These are phyloP conservation scores for Celastrina argiolus DNA, from an alignment of 2,888 invertebrate species.

Conservation along the genomic window DNA sequence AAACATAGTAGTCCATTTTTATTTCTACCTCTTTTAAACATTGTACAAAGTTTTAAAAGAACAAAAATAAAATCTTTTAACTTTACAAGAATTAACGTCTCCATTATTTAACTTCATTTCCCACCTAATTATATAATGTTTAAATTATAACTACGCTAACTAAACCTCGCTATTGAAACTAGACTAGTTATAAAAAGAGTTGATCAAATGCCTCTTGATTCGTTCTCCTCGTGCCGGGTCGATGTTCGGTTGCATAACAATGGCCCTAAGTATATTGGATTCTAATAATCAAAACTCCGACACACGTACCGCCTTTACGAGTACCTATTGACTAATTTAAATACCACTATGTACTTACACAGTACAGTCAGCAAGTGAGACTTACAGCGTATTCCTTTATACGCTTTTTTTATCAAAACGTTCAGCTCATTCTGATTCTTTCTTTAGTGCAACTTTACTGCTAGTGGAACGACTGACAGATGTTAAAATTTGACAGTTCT, in stretches of 20 bases:
- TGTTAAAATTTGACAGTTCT: too few relatives aligned
- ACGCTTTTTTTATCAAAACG: too few relatives aligned
- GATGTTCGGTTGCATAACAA: conserved; percentile 68
- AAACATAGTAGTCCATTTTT: too few relatives aligned
- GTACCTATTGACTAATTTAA: conserved; percentile 14
- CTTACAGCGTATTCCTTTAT: neutral
- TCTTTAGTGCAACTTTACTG: too few relatives aligned
- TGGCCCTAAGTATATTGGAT: conserved; percentile 59
- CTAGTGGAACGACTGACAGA: too few relatives aligned
- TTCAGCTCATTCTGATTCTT: too few relatives aligned
- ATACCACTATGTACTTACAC: neutral
- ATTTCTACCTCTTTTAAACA: too few relatives aligned
- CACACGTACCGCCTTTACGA: conserved; percentile 21
- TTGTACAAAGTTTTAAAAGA: too few relatives aligned
- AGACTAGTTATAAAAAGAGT: neutral
- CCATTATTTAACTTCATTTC: neutral
- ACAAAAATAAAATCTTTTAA: too few relatives aligned
- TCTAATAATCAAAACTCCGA: conserved; percentile 46
- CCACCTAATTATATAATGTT: neutral
- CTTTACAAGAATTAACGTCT: neutral
- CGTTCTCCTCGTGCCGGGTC: conserved; percentile 46
- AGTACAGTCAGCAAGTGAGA: neutral
- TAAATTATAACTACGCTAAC: neutral
- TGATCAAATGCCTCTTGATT: conserved; percentile 6
- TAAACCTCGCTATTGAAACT: neutral